Percentiles rank a stretch among this genome's conserved stretches.
These are phyloP conservation scores for Nothocercus nigrocapillus DNA, from an alignment of 2,113 vertebrate species.

Conservation along the genomic window DNA sequence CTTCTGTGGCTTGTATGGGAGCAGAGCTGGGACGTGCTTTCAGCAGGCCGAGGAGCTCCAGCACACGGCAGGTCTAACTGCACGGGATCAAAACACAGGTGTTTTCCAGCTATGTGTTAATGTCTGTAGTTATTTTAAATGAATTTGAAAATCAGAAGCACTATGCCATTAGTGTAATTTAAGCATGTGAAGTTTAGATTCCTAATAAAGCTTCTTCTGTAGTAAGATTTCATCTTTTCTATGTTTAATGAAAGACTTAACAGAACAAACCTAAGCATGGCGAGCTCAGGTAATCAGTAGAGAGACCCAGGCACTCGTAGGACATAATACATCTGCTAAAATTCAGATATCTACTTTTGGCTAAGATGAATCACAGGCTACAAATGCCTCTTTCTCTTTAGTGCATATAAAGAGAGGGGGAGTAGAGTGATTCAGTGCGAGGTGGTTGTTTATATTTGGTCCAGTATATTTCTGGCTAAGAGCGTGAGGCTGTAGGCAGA, in stretches of 20 bases:
- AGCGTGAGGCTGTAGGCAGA: conserved; percentile 43
- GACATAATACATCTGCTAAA: conserved; percentile 41
- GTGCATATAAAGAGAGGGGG: conserved; percentile 64
- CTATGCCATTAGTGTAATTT: not conserved
- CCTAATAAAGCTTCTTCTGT: not conserved
- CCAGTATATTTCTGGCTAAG: conserved; percentile 52
- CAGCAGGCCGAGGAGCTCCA: conserved; percentile 54
- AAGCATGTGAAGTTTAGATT: not conserved
- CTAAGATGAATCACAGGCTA: conserved; percentile 63
- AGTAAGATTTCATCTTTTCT: not conserved
- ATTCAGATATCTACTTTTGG: conserved; percentile 32
- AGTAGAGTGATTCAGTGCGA: conserved; percentile 67
- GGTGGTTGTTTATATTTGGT: conserved; percentile 69
- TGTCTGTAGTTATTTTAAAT: not conserved
- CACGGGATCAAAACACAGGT: conserved; percentile 48
- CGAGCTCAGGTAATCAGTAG: not conserved
- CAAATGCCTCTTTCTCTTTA: conserved; percentile 50
- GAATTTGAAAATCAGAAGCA: not conserved
- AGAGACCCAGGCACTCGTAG: conserved; percentile 32
- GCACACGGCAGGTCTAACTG: conserved; percentile 27
- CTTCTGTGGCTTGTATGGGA: conserved; percentile 62
- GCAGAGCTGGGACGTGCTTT: conserved; percentile 57
- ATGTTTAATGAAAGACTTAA: not conserved
- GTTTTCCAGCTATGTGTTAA: not conserved
- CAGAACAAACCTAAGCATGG: not conserved